Base-by-base conservation (phyloP, 2,113 vertebrate species). In the Orthonyx spaldingii region DNA sequence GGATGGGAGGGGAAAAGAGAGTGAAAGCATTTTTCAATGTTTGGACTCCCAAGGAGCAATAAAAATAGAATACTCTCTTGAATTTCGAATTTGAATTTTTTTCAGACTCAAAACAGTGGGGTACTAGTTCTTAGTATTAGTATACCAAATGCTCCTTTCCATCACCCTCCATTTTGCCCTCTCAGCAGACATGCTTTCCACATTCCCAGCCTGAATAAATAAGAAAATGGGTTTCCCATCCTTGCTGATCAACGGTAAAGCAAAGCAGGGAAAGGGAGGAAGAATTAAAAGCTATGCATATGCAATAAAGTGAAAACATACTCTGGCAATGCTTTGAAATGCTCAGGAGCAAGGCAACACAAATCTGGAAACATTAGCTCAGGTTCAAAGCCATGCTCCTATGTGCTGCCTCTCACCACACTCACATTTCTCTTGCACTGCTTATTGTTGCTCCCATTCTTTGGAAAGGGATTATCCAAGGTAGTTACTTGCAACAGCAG, bases 1-100 rank as follows among this genome's bases (percentile, higher is more conserved):
- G 9, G 11, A 7, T 17, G 11, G 11, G 6, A 16, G 1, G 0
- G 2, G 10, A 28, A n/a, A n/a, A 60, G 66, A 59, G 1, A 53
- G 2, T 13, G n/a, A 65, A 53, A 22, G 3, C 17, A 16, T 61
- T 77, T 87, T 69, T 74, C 7, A 74, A 2, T 6, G 3, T 56
- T 72, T 60, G 18, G 19, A 44, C 39, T 39, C 27, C 16, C 16
- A 39, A 64, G 7, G 6, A 28, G 6, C 15, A 76, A 74, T 16
- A 53, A 77, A 28, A 47, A 50, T 44, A 44, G 46, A 50, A 32
- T 12, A 65, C 1, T 11, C 3, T 63, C 61, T 74, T 65, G 11
- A 74, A 59, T 32, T 88, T 42, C 33, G 6, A 89, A 26, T 30
- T 28, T n/a, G 3, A 11, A 13, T 52, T 35, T 61, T 63, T 82